Evolutionary conservation across 1,140 invertebrate species (phyloP).

Genomic region (Nasonia giraulti): DNA sequence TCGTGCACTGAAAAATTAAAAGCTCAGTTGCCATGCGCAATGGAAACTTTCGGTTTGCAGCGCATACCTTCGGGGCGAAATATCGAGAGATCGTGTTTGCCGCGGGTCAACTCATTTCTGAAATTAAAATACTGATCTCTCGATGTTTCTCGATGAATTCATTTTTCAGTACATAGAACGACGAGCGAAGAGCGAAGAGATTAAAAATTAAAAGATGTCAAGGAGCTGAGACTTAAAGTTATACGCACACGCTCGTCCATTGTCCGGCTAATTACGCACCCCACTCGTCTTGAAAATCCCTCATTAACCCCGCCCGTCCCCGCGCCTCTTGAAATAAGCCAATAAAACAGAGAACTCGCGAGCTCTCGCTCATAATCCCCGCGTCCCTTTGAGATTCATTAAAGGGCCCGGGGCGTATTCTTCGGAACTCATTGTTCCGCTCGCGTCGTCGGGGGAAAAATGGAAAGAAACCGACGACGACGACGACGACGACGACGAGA

Average conservation of each 20-base stretch:
- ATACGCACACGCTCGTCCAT: neutral
- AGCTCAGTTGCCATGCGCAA: no score
- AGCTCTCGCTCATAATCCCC: neutral
- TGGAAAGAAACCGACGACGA: neutral
- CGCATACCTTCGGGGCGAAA: no score
- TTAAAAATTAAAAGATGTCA: no score
- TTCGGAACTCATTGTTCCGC: neutral
- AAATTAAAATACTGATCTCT: no score
- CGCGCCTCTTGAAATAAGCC: neutral
- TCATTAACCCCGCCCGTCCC: neutral
- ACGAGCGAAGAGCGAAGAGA: no score
- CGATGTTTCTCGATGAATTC: no score
- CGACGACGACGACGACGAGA: neutral
- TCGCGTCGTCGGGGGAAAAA: neutral
- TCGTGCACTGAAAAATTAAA: no score
- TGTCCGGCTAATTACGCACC: neutral
- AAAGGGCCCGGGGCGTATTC: neutral
- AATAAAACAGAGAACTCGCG: conserved; percentile 23
- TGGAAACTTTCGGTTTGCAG: no score
- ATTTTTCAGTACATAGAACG: no score
- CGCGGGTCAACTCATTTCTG: no score
- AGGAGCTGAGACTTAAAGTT: neutral
- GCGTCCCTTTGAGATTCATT: conserved; percentile 29
- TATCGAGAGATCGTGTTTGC: no score
- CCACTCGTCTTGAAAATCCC: neutral